Conservation (phyloP, 2,888 invertebrate genomes). For the Alloplasta piceator region DNA sequence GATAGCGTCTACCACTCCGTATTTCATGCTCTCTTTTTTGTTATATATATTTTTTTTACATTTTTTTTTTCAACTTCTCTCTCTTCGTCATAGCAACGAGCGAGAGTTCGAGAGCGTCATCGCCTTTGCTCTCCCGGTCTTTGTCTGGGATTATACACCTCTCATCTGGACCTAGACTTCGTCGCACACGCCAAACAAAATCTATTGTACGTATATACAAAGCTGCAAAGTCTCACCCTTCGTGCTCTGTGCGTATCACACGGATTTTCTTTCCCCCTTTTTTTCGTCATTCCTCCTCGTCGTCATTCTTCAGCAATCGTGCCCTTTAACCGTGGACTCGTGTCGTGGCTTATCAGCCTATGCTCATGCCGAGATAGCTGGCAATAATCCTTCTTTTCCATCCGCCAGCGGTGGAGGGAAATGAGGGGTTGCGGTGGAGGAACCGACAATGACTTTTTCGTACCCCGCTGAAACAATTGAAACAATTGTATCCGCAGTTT, state of each 20-base stretch:
- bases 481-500: neutral
- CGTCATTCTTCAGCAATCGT: neutral
- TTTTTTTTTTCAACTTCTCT: conserved; percentile 11
- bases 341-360: conserved; percentile 56
- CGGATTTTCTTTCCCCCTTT: neutral
- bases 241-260: conserved; percentile 1
- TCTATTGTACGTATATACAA: conserved; percentile 52
- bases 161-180: conserved; percentile 63
- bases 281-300: conserved; percentile 24
- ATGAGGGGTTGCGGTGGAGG: neutral
- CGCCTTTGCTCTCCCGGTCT: conserved; percentile 34
- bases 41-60: neutral
- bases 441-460: neutral
- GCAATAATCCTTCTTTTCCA: neutral
- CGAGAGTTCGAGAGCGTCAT: conserved; percentile 49
- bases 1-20: conserved; percentile 50
- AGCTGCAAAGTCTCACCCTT: conserved; percentile 12
- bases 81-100: conserved; percentile 30
- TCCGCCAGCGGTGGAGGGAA: neutral
- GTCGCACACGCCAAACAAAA: conserved; percentile 50
- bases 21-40: conserved; percentile 23
- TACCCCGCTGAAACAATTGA: neutral
- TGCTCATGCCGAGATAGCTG: conserved; percentile 38
- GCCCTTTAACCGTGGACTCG: conserved; percentile 24
- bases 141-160: conserved; percentile 61